Evolutionary conservation across 1,140 invertebrate species (phyloP).

Genomic region (Caenorhabditis brenneri): DNA sequence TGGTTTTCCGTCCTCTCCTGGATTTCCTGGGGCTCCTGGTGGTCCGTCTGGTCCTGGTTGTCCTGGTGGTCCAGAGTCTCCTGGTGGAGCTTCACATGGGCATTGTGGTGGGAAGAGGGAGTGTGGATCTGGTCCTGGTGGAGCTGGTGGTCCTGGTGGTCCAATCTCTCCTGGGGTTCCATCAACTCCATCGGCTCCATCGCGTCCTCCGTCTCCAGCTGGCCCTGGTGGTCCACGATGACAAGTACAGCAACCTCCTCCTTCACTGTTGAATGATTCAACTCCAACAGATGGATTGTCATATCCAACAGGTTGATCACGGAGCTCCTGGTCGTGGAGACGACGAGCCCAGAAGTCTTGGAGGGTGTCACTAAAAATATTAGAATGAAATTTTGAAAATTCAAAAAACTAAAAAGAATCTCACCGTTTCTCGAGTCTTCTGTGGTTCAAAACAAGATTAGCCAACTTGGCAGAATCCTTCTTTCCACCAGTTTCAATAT

Average conservation of each 20-base stretch:
- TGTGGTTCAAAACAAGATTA: constrained; percentile 54
- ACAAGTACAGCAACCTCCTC: constrained; percentile 58
- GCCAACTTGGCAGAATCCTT: constrained; percentile 56
- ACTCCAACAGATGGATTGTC: constrained; percentile 45
- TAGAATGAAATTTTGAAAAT: background rate
- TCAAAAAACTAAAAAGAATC: background rate
- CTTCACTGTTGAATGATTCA: constrained; percentile 22
- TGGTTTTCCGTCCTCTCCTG: constrained; percentile 58
- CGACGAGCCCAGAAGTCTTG: constrained; percentile 58
- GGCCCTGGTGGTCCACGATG: constrained; percentile 59
- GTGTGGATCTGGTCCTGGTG: constrained; percentile 56
- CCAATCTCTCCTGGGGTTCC: constrained; percentile 55
- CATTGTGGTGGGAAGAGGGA: constrained; percentile 60
- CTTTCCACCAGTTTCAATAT: constrained; percentile 60
- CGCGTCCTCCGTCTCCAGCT: constrained; percentile 55
- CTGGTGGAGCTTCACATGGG: constrained; percentile 59
- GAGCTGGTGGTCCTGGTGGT: constrained; percentile 58
- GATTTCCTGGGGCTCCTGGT: constrained; percentile 52
- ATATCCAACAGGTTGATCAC: constrained; percentile 56
- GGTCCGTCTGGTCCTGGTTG: constrained; percentile 59
- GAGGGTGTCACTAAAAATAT: constrained; percentile 51
- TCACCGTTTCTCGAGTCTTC: constrained; percentile 50
- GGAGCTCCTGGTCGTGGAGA: constrained; percentile 58
- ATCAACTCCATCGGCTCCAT: constrained; percentile 56
- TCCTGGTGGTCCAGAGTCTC: constrained; percentile 60